Percentiles rank a stretch among this genome's conserved stretches.
These are phyloP conservation scores for Enteromius unitaeniatus DNA, from an alignment of 2,797 vertebrate species.

Conservation along the genomic window DNA sequence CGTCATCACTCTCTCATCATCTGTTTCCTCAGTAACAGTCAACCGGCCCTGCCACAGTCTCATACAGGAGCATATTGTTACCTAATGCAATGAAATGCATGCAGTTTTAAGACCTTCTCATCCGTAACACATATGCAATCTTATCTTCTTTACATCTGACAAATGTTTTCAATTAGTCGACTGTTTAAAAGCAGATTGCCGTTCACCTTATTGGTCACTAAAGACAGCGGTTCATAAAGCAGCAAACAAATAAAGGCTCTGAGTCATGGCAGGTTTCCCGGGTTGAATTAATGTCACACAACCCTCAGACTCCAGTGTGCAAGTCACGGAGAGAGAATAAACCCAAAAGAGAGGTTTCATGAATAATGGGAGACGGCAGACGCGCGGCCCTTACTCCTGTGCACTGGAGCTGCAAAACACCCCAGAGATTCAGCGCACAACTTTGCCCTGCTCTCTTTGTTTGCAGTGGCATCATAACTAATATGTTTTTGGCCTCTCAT, in stretches of 20 bases:
- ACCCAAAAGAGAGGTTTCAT: conserved; percentile 55
- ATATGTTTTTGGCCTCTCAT: conserved; percentile 10
- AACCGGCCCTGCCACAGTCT: conserved; percentile 61
- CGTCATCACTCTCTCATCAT: conserved; percentile 66
- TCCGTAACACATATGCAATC: not conserved
- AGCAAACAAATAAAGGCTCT: not conserved
- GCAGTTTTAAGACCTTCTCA: not conserved
- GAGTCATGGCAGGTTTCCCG: conserved; percentile 47
- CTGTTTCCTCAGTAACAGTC: conserved; percentile 69
- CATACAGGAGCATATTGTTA: not conserved
- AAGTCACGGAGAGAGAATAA: conserved; percentile 48
- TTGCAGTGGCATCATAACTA: conserved; percentile 62
- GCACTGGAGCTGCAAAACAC: conserved; percentile 76
- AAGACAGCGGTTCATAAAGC: not conserved
- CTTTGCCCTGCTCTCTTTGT: conserved; percentile 63
- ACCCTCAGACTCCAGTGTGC: conserved; percentile 38
- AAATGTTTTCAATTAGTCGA: not conserved
- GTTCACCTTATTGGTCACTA: not conserved
- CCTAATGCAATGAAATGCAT: not conserved
- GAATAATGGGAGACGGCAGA: conserved; percentile 74
- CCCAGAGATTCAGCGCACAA: conserved; percentile 69
- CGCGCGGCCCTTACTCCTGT: conserved; percentile 75
- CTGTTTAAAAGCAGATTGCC: not conserved
- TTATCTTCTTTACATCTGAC: not conserved
- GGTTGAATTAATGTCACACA: conserved; percentile 58